phyloP scores from a whole-genome alignment of 2,797 vertebrate genomes.

The Peromyscus eremicus region DNA sequence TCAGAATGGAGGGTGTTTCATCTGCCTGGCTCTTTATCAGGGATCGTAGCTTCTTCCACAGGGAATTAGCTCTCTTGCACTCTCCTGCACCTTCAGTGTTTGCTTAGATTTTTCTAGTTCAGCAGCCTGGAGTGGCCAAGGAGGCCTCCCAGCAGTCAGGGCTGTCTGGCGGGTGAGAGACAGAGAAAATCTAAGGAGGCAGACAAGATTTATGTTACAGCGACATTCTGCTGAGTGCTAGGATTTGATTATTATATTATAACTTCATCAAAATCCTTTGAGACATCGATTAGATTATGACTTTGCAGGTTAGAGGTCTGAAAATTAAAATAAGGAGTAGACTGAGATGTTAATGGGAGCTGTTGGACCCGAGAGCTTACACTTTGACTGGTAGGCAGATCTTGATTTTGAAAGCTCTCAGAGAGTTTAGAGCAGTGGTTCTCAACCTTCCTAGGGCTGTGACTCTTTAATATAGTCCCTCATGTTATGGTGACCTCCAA shows the following conservation, averaged over 20 bases:
- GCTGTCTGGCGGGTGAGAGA: not conserved
- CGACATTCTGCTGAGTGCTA: not conserved
- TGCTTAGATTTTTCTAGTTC: not conserved
- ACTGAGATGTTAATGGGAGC: not conserved
- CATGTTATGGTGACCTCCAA: not conserved
- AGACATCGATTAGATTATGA: not conserved
- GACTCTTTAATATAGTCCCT: not conserved
- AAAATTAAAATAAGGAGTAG: not conserved
- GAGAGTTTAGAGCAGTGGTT: not conserved
- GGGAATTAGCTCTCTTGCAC: not conserved
- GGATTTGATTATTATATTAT: not conserved
- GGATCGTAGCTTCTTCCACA: not conserved
- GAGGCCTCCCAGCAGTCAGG: too few species aligned
- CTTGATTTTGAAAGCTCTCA: conserved; percentile 16
- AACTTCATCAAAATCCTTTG: not conserved
- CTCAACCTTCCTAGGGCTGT: not conserved
- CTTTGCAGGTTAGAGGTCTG: not conserved
- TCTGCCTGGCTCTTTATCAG: not conserved
- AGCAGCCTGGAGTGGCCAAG: not conserved
- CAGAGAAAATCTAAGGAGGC: not conserved
- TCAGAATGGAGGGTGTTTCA: not conserved
- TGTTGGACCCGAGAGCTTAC: not conserved
- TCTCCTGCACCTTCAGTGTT: not conserved
- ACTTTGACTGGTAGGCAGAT: not conserved
- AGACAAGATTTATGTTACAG: not conserved